A percentile compares a stretch with the other conserved stretches of the same genome.
These are phyloP conservation scores for Paradoxurus hermaphroditus DNA, from an alignment of 2,113 vertebrate species.

Conservation along the genomic window DNA sequence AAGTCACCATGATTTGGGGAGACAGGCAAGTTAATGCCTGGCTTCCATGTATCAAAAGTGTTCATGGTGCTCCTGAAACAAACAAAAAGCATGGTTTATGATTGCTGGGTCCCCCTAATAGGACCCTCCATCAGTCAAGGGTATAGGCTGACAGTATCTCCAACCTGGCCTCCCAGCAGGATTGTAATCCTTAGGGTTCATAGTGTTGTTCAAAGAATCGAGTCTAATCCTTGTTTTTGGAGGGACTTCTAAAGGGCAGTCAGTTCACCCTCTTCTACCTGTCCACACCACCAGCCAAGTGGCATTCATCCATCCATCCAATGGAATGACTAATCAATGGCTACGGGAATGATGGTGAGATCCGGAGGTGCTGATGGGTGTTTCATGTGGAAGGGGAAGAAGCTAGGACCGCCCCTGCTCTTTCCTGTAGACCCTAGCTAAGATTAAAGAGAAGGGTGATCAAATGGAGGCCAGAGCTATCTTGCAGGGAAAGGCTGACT, in stretches of 20 bases:
- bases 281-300: not conserved
- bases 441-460: not conserved
- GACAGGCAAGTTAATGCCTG: not conserved
- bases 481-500: not conserved
- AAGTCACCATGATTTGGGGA: not conserved
- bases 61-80: not conserved
- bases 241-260: not conserved
- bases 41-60: not conserved
- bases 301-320: not conserved
- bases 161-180: not conserved
- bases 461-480: not conserved
- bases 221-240: not conserved
- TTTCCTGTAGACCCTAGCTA: not conserved
- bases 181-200: not conserved
- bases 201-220: not conserved
- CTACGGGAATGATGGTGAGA: not conserved
- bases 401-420: not conserved
- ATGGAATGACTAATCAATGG: not conserved
- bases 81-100: not conserved
- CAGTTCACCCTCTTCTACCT: not conserved
- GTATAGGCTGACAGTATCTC: not conserved
- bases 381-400: not conserved
- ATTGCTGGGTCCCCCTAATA: not conserved
- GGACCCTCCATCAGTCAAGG: not conserved
- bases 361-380: not conserved